Evolutionary conservation across 2,888 invertebrate species (phyloP), one percentile per base, ranked within the genome.

Genomic region (Zhengitettix transpicula): DNA sequence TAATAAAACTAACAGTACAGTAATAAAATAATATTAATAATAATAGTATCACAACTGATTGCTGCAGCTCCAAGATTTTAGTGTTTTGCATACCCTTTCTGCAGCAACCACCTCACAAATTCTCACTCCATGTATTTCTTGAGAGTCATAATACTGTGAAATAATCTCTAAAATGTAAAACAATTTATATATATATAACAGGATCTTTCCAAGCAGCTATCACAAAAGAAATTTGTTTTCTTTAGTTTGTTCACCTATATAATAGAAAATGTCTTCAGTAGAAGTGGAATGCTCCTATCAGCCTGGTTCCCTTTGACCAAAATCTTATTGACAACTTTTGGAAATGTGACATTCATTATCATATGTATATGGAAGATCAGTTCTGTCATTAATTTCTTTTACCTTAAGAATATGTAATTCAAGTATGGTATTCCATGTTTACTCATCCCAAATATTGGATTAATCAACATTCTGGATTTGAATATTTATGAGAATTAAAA

Each of bases 321-420:
- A 59, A 56, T 16, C 58, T 51, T 54, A 56, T 58, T 59, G 60
- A 61, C 56, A 59, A 60, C 53, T 62, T 60, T 58, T 58, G 61
- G 62, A 65, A 63, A 64, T 62, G 60, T 57, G 58, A 60, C 58
- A 61, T 61, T 52, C 52, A 59, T 61, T 60, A 63, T 58, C 61
- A 63, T 61, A 61, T 61, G 60, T 60, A 61, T 61, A 65, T 65
- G 65, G 65, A 65, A 65, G 64, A 65, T 65, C 65, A 63, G 61
- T 64, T 64, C 62, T 62, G 63, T 63, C 64, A 28, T 28, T 28
- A 28, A 2, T 7, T 28, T 28, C 7, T 28, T 28, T 28, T 28
- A 53, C 15, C 12, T 53, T 17, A 28, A 53, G 16, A 57, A 40
- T 52, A 52, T 58, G 58, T 62, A 63, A 59, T 62, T 61, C 54